phyloP scores from a whole-genome alignment of 1,140 invertebrate species.

The Temnothorax longispinosus region DNA sequence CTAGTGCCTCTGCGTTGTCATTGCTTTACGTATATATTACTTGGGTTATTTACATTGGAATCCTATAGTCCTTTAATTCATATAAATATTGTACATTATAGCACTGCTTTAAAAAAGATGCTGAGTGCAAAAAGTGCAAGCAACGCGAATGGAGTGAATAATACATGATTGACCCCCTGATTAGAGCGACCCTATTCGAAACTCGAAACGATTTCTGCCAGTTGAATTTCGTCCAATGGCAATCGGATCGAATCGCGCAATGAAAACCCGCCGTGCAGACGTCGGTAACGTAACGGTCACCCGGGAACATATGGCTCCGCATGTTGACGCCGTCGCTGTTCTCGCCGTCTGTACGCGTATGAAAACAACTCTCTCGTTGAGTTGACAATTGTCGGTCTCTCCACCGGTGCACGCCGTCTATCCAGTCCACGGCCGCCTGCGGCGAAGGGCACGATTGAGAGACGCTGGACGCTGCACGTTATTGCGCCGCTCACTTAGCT shows the following conservation, averaged over 20 bases:
- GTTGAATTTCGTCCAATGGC: not conserved
- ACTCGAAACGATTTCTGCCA: too few species aligned
- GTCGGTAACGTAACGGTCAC: constrained; percentile 54
- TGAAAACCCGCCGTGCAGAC: constrained; percentile 4
- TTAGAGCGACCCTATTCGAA: too few species aligned
- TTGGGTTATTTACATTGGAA: too few species aligned
- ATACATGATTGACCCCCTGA: too few species aligned
- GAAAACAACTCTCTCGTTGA: constrained; percentile 44
- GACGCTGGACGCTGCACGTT: not conserved
- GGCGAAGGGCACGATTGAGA: not conserved
- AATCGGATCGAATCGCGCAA: not conserved
- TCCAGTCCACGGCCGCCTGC: too few species aligned
- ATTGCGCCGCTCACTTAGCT: constrained; percentile 27
- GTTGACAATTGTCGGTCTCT: constrained; percentile 15
- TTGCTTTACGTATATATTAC: not conserved
- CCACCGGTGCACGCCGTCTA: not conserved
- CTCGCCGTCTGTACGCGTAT: not conserved
- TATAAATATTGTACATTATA: not conserved
- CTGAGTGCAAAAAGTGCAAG: too few species aligned
- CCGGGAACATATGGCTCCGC: constrained; percentile 38
- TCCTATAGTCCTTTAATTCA: not conserved
- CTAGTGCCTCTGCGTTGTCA: too few species aligned
- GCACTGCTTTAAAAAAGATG: not conserved
- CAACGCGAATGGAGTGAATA: too few species aligned
- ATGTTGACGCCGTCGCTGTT: constrained; percentile 50